Evolutionary conservation across 2,888 invertebrate species (phyloP).

Genomic region (Pachliopta kotzebuea): DNA sequence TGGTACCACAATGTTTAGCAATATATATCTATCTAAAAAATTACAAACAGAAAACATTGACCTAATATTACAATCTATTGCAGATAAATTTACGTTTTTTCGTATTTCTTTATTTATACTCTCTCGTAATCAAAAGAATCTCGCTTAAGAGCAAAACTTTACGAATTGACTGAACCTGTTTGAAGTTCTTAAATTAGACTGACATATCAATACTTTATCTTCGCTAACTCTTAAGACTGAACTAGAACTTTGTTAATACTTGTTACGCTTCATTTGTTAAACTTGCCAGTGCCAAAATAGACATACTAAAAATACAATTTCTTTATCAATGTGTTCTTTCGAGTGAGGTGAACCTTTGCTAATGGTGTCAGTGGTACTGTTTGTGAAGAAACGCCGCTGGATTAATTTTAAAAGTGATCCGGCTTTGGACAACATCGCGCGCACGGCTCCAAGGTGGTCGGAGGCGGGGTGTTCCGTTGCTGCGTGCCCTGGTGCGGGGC

Average conservation of each 20-base stretch:
- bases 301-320: not conserved
- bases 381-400: slow-evolving; percentile 38
- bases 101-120: not conserved
- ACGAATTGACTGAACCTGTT: slow-evolving; percentile 12
- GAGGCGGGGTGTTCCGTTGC: slow-evolving; percentile 90
- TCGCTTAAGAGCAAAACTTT: slow-evolving; percentile 1
- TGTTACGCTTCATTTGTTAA: slow-evolving; percentile 37
- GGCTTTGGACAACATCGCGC: slow-evolving; percentile 68
- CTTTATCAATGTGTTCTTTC: slow-evolving; percentile 10
- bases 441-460: slow-evolving; percentile 83
- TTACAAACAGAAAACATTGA: too few species aligned
- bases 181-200: slow-evolving; percentile 41
- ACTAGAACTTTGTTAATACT: slow-evolving; percentile 47
- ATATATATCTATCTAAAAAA: too few species aligned
- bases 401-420: slow-evolving; percentile 50
- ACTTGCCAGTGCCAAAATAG: slow-evolving; percentile 16
- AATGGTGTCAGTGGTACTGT: slow-evolving; percentile 35
- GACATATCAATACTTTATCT: slow-evolving; percentile 66
- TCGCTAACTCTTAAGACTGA: slow-evolving; percentile 67
- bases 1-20: too few species aligned
- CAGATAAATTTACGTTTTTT: slow-evolving; percentile 2
- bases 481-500: slow-evolving; percentile 90
- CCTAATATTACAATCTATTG: not conserved
- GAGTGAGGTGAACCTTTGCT: slow-evolving; percentile 30
- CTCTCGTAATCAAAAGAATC: slow-evolving; percentile 4